A percentile compares a stretch with the other conserved stretches of the same genome.
Conservation (phyloP, 64 coral and sea anemone species). For the Actinia tenebrosa region DNA sequence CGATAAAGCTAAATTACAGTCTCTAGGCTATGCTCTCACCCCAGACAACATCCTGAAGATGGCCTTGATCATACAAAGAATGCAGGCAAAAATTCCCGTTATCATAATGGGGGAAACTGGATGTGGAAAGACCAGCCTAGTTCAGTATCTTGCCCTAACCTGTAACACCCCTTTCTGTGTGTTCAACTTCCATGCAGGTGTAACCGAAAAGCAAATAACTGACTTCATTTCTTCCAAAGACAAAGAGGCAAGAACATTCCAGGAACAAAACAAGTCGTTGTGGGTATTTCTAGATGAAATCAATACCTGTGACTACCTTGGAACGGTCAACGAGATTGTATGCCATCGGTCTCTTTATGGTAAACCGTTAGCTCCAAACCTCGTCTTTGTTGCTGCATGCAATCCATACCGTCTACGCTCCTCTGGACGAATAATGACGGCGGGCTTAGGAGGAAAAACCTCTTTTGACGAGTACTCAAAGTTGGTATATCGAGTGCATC, state of each 20-base stretch:
- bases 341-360: conserved; percentile 62
- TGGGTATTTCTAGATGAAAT: conserved; percentile 97
- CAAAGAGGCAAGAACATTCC: conserved; percentile 14
- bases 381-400: conserved; percentile 85
- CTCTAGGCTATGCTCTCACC: conserved; percentile 63
- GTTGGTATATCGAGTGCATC: conserved; percentile 90
- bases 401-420: conserved; percentile 85
- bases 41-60: conserved; percentile 97
- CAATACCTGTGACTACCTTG: conserved; percentile 81
- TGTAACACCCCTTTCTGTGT: conserved; percentile 59
- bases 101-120: conserved; percentile 98
- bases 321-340: conserved; percentile 63
- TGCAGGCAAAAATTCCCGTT: conserved; percentile 73
- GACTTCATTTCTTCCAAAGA: conserved; percentile 44
- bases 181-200: conserved; percentile 90
- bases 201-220: conserved; percentile 48
- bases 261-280: neutral
- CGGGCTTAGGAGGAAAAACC: conserved; percentile 71
- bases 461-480: conserved; percentile 69
- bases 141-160: conserved; percentile 77
- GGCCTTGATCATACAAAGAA: conserved; percentile 80
- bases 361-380: conserved; percentile 59
- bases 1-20: conserved; percentile 10
- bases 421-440: conserved; percentile 61
- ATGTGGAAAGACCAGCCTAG: conserved; percentile 92